Evolutionary conservation across 2,888 invertebrate genomes (phyloP).

Genomic region (Pheosia tremula): DNA sequence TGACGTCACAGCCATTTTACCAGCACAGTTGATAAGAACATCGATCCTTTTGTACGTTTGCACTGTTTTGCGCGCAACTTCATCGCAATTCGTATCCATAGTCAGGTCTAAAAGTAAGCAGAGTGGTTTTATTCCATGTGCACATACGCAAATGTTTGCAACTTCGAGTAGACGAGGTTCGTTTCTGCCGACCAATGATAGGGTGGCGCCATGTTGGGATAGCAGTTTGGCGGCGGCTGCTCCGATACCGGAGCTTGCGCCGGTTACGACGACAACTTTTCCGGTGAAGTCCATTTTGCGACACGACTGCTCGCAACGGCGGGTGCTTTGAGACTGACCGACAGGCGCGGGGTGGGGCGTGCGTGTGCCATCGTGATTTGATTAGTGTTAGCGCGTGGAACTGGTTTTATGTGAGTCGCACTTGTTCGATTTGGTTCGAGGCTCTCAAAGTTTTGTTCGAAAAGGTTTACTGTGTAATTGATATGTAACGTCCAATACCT

Average conservation of each 20-base stretch:
- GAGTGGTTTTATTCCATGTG: constrained; percentile 49
- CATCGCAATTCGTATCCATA: constrained; percentile 54
- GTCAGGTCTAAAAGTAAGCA: constrained; percentile 57
- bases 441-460: constrained; percentile 1
- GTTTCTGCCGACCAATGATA: constrained; percentile 60
- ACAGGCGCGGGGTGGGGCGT: constrained; percentile 15
- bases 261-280: constrained; percentile 63
- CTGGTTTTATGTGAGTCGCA: constrained; percentile 1
- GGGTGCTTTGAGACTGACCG: constrained; percentile 23
- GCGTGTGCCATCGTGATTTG: constrained; percentile 11
- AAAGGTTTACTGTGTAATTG: background rate
- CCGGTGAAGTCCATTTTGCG: constrained; percentile 56
- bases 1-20: constrained; percentile 54
- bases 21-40: constrained; percentile 62
- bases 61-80: constrained; percentile 54
- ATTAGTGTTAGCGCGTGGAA: background rate
- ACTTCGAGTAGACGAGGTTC: constrained; percentile 53
- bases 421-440: constrained; percentile 3
- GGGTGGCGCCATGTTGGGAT: constrained; percentile 52
- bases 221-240: constrained; percentile 63
- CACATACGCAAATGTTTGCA: constrained; percentile 47
- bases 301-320: constrained; percentile 21
- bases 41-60: constrained; percentile 55
- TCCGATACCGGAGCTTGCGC: constrained; percentile 67
- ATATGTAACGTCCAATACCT: too few species aligned